A percentile compares a stretch with the other conserved stretches of the same genome.
These are phyloP conservation scores for Pristionchus japonicus DNA, from an alignment of 2,888 invertebrate genomes.

Conservation along the genomic window DNA sequence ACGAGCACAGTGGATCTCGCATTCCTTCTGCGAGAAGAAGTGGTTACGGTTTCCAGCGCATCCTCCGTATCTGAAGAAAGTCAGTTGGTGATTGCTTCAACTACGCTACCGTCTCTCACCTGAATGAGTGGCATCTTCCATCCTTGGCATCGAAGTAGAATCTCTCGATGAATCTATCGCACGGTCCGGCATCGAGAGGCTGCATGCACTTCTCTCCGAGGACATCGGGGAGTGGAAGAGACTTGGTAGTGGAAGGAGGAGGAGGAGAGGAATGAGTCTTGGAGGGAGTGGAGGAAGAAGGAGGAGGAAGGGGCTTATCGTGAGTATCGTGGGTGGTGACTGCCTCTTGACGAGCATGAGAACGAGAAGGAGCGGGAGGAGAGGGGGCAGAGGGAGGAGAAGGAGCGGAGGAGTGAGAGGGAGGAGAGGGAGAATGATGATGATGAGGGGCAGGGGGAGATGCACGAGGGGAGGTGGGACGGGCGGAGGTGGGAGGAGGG, in stretches of 20 bases:
- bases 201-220: constrained; percentile 73
- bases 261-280: neutral
- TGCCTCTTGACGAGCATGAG: constrained; percentile 23
- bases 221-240: constrained; percentile 48
- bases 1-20: constrained; percentile 74
- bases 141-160: constrained; percentile 69
- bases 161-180: constrained; percentile 70
- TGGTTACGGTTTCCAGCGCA: constrained; percentile 74
- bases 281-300: neutral
- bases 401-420: constrained; percentile 39
- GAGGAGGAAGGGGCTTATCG: constrained; percentile 45
- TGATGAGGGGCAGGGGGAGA: constrained; percentile 27
- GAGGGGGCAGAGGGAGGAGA: constrained; percentile 31
- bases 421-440: constrained; percentile 44
- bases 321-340: constrained; percentile 43
- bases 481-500: constrained; percentile 46
- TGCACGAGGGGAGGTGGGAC: constrained; percentile 35
- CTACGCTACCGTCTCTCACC: constrained; percentile 29
- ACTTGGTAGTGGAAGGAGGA: neutral
- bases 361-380: constrained; percentile 14
- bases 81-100: neutral
- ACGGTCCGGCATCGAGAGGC: constrained; percentile 74
- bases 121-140: constrained; percentile 72
- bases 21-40: constrained; percentile 74
- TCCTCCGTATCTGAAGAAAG: constrained; percentile 65